Conservation (phyloP, 2,888 invertebrate species). For the Beris morrisii region DNA sequence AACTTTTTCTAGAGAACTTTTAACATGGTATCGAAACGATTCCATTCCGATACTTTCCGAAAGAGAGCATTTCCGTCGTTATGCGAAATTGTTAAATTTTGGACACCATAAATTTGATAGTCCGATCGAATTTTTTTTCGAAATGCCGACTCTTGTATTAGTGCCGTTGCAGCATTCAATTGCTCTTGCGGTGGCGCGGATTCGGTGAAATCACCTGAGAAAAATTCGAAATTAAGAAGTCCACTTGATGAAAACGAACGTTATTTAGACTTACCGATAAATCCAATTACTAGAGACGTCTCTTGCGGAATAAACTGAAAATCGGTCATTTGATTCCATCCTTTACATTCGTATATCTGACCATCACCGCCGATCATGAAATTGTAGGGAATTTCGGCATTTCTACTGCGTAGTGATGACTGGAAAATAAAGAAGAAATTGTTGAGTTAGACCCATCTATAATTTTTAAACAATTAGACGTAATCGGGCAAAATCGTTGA, state of each 20-base stretch:
- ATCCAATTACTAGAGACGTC: constrained; percentile 54
- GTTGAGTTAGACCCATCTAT: neutral
- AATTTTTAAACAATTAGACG: no score
- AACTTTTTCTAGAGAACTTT: constrained; percentile 37
- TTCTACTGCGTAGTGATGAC: constrained; percentile 15
- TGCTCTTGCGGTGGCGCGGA: constrained; percentile 43
- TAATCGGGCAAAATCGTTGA: no score
- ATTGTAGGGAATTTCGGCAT: constrained; percentile 54
- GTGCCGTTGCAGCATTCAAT: constrained; percentile 41
- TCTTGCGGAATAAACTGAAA: constrained; percentile 44
- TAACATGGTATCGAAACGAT: constrained; percentile 42
- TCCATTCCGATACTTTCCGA: constrained; percentile 44
- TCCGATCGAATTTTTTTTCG: constrained; percentile 43
- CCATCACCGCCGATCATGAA: constrained; percentile 59
- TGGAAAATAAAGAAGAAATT: neutral
- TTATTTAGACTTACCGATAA: constrained; percentile 52
- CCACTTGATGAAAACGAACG: neutral
- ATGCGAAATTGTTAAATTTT: constrained; percentile 40
- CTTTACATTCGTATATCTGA: constrained; percentile 57
- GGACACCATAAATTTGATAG: constrained; percentile 41
- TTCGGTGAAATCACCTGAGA: constrained; percentile 46
- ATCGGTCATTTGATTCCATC: constrained; percentile 56
- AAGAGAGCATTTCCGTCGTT: constrained; percentile 44
- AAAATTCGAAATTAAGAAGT: neutral
- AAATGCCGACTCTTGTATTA: constrained; percentile 47